These are phyloP conservation scores for Chymomyza procnemis DNA, from an alignment of 2,888 invertebrate species.

Conservation along the genomic window DNA sequence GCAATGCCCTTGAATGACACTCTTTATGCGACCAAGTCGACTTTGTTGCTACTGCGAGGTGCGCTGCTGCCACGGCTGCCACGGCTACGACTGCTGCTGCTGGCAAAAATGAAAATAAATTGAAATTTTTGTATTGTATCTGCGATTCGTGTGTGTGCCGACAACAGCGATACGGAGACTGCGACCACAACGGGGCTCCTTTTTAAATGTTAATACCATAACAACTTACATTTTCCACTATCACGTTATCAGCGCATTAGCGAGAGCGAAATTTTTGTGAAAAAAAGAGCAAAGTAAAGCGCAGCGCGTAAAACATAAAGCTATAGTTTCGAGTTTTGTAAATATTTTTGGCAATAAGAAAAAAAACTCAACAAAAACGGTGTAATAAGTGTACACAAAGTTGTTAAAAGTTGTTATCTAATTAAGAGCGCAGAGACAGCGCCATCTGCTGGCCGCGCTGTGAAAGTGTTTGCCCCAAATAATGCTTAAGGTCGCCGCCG, in stretches of 20 bases:
- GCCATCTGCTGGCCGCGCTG: slow-evolving; percentile 1
- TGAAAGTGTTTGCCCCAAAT: slow-evolving; percentile 3
- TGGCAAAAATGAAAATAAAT: slow-evolving; percentile 60
- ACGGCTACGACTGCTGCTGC: slow-evolving; percentile 44
- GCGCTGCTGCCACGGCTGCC: slow-evolving; percentile 65
- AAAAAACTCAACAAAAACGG: slow-evolving; percentile 4
- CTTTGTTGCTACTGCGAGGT: slow-evolving; percentile 64
- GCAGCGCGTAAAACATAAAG: background rate
- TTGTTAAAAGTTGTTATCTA: background rate
- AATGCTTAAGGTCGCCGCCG: background rate
- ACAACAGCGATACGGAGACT: background rate
- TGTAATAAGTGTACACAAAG: background rate
- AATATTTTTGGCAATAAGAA: no score
- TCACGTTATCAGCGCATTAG: background rate
- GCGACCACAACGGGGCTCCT: slow-evolving; percentile 28
- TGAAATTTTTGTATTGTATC: slow-evolving; percentile 45
- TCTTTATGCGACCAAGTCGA: slow-evolving; percentile 74
- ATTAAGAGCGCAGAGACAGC: background rate
- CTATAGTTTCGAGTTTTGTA: background rate
- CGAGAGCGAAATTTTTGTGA: background rate
- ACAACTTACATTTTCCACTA: background rate
- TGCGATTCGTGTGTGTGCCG: slow-evolving; percentile 15
- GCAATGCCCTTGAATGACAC: slow-evolving; percentile 79
- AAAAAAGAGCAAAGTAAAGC: background rate
- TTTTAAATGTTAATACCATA: background rate